Evolutionary conservation across 2,888 invertebrate genomes (phyloP), one percentile per base, ranked within the genome.

Genomic region (Megalurothrips usitatus): DNA sequence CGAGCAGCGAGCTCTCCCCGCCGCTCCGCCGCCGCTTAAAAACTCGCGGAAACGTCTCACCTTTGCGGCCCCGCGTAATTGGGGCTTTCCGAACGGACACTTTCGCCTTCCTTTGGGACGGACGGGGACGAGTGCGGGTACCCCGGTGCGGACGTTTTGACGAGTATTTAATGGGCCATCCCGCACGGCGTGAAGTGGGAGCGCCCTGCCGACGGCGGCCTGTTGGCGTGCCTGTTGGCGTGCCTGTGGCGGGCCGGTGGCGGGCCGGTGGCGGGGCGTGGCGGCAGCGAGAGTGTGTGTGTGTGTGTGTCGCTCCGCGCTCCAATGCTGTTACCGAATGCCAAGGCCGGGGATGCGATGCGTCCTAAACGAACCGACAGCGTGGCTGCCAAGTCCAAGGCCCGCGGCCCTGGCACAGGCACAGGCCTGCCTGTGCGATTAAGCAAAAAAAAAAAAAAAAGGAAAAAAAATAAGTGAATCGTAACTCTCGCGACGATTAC

Each of bases 241-340:
- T n/a, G n/a, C n/a, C n/a, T n/a, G n/a, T n/a, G n/a, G n/a, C 34
- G 34, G 2, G 34, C 34, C 34, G 34, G 34, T 43, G 34, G 3
- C 34, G 34, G 3, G 34, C 34, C 34, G 19, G 52, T 17, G 52
- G 52, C 52, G 52, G 52, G 52, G 52, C 26, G 26, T 23, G 68
- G 26, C 68, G 68, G 23, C 26, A 75, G 68, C 68, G 68, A 75
- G 23, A 75, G 68, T 75, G 68, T 26, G 23, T 26, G n/a, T n/a
- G n/a, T n/a, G n/a, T n/a, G n/a, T n/a, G n/a, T n/a, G n/a, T n/a
- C n/a, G n/a, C n/a, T n/a, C n/a, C n/a, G n/a, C 12, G 68, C 68
- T 75, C 68, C 68, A 26, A 75, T 26, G 68, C 68, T 26, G 68
- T 75, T 75, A 75, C 68, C 68, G 68, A 75, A 75, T 75, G 68